These are phyloP conservation scores for Drosophila bunnanda DNA, from an alignment of 2,888 invertebrate genomes.

Conservation along the genomic window DNA sequence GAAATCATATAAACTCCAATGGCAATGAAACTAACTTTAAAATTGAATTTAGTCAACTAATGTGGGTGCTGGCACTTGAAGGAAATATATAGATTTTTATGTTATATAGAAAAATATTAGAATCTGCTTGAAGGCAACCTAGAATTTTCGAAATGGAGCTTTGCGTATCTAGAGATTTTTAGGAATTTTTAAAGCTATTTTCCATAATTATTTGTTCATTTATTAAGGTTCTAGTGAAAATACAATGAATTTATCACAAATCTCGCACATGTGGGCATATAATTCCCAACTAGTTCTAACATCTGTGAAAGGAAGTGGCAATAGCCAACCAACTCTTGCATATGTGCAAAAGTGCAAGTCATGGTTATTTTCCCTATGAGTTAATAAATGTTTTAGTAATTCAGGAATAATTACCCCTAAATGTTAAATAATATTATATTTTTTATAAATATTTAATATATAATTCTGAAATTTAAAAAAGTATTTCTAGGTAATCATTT, in stretches of 20 bases:
- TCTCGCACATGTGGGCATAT: no score
- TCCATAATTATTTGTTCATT: neutral
- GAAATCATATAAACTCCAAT: conserved; percentile 58
- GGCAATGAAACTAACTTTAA: conserved; percentile 24
- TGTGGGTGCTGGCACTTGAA: conserved; percentile 30
- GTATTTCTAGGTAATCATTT: no score
- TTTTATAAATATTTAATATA: no score
- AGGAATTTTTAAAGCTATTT: neutral
- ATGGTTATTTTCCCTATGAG: no score
- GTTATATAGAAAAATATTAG: neutral
- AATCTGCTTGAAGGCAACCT: neutral
- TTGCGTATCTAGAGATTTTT: neutral
- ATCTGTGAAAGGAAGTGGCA: no score
- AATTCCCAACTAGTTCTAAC: no score
- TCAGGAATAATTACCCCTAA: no score
- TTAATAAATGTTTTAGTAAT: no score
- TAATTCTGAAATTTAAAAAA: no score
- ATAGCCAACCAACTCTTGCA: no score
- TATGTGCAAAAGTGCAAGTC: no score
- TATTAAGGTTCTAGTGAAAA: neutral
- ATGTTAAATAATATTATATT: no score
- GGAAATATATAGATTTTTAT: neutral
- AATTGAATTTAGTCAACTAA: conserved; percentile 25
- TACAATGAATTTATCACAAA: neutral
- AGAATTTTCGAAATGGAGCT: neutral